phyloP scores from a whole-genome alignment of 2,888 invertebrate species.

The Acronicta psi region DNA sequence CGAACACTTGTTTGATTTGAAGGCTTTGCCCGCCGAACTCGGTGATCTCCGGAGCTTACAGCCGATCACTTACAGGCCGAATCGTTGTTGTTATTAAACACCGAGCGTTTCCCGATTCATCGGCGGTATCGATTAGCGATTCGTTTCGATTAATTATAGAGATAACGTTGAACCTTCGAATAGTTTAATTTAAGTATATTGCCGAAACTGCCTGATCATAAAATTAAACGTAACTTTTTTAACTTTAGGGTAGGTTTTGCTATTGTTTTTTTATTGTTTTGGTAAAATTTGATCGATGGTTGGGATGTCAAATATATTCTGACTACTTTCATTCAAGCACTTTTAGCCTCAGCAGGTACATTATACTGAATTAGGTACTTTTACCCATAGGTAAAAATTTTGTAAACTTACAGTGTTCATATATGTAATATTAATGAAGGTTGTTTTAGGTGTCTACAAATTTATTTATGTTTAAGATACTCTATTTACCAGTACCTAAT shows the following conservation, averaged over 20 bases:
- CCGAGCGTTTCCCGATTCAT: slow-evolving; percentile 30
- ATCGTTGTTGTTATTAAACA: slow-evolving; percentile 53
- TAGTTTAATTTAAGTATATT: slow-evolving; percentile 45
- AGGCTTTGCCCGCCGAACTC: slow-evolving; percentile 60
- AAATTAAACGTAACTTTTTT: slow-evolving; percentile 12
- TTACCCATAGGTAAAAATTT: too few relatives aligned
- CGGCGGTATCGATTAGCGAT: slow-evolving; percentile 35
- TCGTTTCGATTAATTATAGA: slow-evolving; percentile 48
- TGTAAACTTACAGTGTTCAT: too few relatives aligned
- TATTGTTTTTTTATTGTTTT: slow-evolving; percentile 1
- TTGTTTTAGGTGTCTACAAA: too few relatives aligned
- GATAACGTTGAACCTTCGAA: slow-evolving; percentile 38
- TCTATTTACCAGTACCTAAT: too few relatives aligned
- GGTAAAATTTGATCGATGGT: background rate
- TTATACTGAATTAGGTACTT: too few relatives aligned
- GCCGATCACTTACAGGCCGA: slow-evolving; percentile 66
- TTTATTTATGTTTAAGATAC: too few relatives aligned
- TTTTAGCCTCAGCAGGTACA: too few relatives aligned
- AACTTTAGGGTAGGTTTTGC: background rate
- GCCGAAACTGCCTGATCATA: slow-evolving; percentile 23
- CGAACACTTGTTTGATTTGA: slow-evolving; percentile 78
- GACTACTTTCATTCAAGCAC: too few relatives aligned
- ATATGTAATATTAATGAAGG: too few relatives aligned
- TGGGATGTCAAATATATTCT: too few relatives aligned
- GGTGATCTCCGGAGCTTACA: slow-evolving; percentile 60